Evolutionary conservation across 2,113 vertebrate species (phyloP).

Genomic region (Mus musculus): GRCm39 chr3:80755501-80756000

Average conservation of each 20-base stretch:
- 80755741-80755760: neutral
- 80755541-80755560: neutral
- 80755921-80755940: neutral
- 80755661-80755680: neutral
- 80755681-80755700: neutral
- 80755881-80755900: neutral
- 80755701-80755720: neutral
- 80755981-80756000: no score
- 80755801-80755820: no score
- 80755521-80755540: neutral
- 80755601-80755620: neutral
- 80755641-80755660: neutral
- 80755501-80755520: neutral
- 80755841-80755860: no score
- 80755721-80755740: neutral
- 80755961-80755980: no score
- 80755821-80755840: no score
- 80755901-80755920: neutral
- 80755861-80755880: no score
- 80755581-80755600: neutral
- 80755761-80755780: no score
- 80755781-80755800: no score
- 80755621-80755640: neutral
- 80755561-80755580: fast-evolving
- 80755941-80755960: neutral